Conservation (phyloP, 2,888 invertebrate species). For the Monochamus alternatus region DNA sequence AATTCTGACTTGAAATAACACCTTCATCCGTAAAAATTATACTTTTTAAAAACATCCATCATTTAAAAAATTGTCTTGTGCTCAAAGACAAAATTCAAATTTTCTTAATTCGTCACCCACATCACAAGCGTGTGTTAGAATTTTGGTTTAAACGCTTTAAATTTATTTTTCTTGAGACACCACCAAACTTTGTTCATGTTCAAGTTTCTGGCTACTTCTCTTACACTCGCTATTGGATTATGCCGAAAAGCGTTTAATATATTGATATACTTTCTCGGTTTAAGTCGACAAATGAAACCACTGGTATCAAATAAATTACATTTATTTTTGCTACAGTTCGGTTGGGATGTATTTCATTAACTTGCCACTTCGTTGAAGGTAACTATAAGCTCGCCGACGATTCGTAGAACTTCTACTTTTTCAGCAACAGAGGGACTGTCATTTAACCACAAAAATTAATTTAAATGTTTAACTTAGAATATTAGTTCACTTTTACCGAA, state of each 20-base stretch:
- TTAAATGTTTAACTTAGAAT: too few relatives aligned
- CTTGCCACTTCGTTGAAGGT: background rate
- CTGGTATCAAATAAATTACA: background rate
- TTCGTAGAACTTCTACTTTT: background rate
- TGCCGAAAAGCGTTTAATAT: background rate
- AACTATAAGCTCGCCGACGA: background rate
- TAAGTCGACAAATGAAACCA: background rate
- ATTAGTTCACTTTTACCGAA: constrained; percentile 1
- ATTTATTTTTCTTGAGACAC: background rate
- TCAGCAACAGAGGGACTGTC: background rate
- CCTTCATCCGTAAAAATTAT: background rate
- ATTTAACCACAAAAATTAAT: too few relatives aligned
- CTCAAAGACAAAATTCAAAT: background rate
- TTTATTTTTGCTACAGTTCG: constrained; percentile 3
- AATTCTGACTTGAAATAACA: background rate
- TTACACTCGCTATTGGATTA: background rate
- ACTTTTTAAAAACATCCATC: background rate
- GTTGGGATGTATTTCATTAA: background rate
- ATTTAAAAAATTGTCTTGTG: background rate
- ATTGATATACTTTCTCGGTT: background rate
- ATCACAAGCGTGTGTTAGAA: background rate
- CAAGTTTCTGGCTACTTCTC: background rate
- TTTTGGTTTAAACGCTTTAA: background rate
- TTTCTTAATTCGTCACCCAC: background rate
- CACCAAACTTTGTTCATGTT: background rate